Evolutionary conservation across 2,888 invertebrate species (phyloP).

Genomic region (Augiades crinisus): DNA sequence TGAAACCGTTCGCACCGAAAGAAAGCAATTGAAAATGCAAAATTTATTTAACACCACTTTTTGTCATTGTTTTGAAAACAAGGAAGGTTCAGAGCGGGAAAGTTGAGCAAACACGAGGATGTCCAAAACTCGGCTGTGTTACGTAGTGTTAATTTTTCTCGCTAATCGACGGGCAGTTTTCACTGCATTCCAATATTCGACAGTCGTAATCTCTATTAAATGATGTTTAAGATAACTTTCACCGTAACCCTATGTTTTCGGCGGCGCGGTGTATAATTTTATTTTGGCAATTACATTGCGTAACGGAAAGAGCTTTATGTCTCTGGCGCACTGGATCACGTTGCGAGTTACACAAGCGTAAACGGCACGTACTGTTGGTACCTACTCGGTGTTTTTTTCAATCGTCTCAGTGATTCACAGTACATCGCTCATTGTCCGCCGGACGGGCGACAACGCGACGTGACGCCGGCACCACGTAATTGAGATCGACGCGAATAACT

Average conservation of each 20-base stretch:
- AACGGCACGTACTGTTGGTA: slow-evolving; percentile 44
- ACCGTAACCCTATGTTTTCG: background rate
- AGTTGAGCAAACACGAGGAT: background rate
- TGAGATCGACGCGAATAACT: slow-evolving; percentile 61
- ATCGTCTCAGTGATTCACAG: slow-evolving; percentile 62
- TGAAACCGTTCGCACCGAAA: background rate
- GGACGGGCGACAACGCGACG: slow-evolving; percentile 39
- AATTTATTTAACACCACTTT: slow-evolving; percentile 12
- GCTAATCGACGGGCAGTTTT: background rate
- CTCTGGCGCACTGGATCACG: slow-evolving; percentile 71
- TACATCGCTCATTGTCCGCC: slow-evolving; percentile 42
- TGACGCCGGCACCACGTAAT: slow-evolving; percentile 50
- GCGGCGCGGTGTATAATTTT: slow-evolving; percentile 47
- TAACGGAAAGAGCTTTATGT: slow-evolving; percentile 56
- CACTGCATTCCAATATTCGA: background rate
- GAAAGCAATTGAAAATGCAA: slow-evolving; percentile 10
- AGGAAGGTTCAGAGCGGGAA: background rate
- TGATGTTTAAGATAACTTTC: slow-evolving; percentile 19
- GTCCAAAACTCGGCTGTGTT: background rate
- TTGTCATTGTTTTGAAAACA: slow-evolving; percentile 3
- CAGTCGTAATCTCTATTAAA: slow-evolving; percentile 33
- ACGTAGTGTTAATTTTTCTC: slow-evolving; percentile 6
- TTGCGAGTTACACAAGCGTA: slow-evolving; percentile 69
- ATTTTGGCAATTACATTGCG: slow-evolving; percentile 74
- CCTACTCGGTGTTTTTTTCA: slow-evolving; percentile 61